Evolutionary conservation across 2,113 vertebrate species (phyloP), one percentile per base, ranked within the genome.

Genomic region (Psilopogon haemacephalus): DNA sequence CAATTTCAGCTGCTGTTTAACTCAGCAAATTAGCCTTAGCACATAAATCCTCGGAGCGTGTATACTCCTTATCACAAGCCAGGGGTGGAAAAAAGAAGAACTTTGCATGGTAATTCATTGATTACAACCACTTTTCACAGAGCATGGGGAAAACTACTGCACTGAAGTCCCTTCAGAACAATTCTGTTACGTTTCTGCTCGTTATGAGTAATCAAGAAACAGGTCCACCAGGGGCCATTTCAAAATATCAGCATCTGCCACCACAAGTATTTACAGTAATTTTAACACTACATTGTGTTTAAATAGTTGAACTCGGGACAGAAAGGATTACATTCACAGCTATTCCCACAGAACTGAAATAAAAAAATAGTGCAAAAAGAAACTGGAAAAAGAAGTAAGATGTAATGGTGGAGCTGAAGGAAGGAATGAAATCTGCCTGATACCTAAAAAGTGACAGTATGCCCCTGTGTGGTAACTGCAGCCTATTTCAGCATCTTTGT

Each of bases 1-100:
- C 82, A 93, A 85, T 92, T 95, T 87, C 89, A 84, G 74, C 86
- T 62, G 24, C 81, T 74, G 33, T 94, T 95, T 89, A 90, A 64
- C 80, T 88, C 64, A 28, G 40, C 8, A 79, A 90, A 73, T 94
- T 80, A 59, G 8, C 50, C 85, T 74, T 86, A 88, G 35, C 14
- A 13, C 27, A 52, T 58, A 90, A 76, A 88, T 94, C 76, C 76
- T 55, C 58, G 27, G 69, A 14, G 30, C 10, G 23, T 37, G 7
- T 50, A 33, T 68, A 26, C 5, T 3, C 12, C 6, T 72, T 77
- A 33, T 38, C 16, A 64, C 8, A 81, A 55, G 23, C 20, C 54
- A 88, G 16, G 15, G 6, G 28, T 62, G 16, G 37, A 65, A 85
- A 40, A 81, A 73, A 60, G 4, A n/a, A 37, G 21, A 91, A 32